Evolutionary conservation across 2,888 invertebrate species (phyloP).

Genomic region (Dicycla oo): DNA sequence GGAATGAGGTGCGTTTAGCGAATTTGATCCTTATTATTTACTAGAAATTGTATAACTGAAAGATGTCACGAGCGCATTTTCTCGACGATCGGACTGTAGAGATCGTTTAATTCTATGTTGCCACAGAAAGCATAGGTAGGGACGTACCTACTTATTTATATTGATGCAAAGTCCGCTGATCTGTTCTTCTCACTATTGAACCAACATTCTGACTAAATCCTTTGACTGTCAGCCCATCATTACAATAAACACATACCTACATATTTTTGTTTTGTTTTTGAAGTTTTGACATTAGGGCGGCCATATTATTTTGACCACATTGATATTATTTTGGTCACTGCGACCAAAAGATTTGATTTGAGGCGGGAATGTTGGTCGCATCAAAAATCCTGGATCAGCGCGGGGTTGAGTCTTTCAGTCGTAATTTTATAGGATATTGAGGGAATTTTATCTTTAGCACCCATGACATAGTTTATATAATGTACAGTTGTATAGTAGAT

Average conservation of each 20-base stretch:
- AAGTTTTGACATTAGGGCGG: background rate
- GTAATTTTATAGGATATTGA: slow-evolving; percentile 78
- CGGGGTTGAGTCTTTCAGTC: slow-evolving; percentile 84
- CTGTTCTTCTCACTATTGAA: background rate
- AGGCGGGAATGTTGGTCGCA: background rate
- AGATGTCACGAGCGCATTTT: too few relatives aligned
- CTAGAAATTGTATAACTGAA: too few relatives aligned
- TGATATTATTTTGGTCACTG: slow-evolving; percentile 8
- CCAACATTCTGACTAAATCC: background rate
- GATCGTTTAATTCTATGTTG: background rate
- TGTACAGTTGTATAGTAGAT: slow-evolving; percentile 13
- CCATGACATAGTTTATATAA: background rate
- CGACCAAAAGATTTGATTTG: background rate
- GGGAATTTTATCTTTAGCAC: slow-evolving; percentile 41
- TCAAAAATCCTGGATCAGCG: slow-evolving; percentile 65
- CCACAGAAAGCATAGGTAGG: background rate
- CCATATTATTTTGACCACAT: slow-evolving; percentile 1
- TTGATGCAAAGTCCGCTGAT: background rate
- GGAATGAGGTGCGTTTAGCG: too few relatives aligned
- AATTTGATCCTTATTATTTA: too few relatives aligned
- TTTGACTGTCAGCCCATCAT: background rate
- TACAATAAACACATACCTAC: slow-evolving; percentile 6
- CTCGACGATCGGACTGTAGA: too few relatives aligned
- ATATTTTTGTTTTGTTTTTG: slow-evolving; percentile 8
- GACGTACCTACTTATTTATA: background rate